Evolutionary conservation across 2,113 vertebrate species (phyloP).

Genomic region (Xiphophorus couchianus): DNA sequence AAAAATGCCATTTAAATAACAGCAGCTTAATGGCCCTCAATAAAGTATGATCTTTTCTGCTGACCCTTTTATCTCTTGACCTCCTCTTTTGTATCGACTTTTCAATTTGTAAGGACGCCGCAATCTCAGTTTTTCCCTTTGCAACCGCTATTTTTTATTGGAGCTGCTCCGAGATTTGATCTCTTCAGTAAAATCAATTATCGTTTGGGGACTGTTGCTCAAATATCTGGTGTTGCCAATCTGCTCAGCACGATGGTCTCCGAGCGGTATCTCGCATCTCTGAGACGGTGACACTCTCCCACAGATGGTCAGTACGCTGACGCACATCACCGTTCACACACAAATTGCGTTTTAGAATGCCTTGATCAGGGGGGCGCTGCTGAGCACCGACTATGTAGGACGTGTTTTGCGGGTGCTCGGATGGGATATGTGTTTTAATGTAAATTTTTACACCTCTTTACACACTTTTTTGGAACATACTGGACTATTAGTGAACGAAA

Average conservation of each 20-base stretch:
- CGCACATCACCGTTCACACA: too few species aligned
- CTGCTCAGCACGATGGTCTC: neutral
- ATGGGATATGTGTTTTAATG: too few species aligned
- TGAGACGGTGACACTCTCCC: conserved; percentile 8
- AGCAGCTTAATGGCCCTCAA: too few species aligned
- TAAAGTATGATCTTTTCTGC: neutral
- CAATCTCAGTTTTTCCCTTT: neutral
- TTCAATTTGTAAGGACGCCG: neutral
- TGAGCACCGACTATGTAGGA: too few species aligned
- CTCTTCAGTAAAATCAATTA: conserved; percentile 6
- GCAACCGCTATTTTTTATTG: neutral
- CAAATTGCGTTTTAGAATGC: too few species aligned
- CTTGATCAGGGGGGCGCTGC: too few species aligned
- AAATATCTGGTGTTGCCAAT: conserved; percentile 2
- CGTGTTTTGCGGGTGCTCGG: too few species aligned
- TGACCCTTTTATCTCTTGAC: conserved; percentile 1
- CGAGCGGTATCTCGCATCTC: conserved; percentile 7
- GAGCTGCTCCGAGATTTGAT: conserved; percentile 4
- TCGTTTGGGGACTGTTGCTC: neutral
- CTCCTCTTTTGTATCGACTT: neutral
- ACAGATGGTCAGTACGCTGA: neutral
- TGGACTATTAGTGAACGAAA: too few species aligned
- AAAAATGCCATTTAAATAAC: too few species aligned
- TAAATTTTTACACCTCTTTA: too few species aligned
- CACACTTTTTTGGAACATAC: too few species aligned